Evolutionary conservation across 2,113 vertebrate species (phyloP).

Genomic region (Perognathus longimembris): DNA sequence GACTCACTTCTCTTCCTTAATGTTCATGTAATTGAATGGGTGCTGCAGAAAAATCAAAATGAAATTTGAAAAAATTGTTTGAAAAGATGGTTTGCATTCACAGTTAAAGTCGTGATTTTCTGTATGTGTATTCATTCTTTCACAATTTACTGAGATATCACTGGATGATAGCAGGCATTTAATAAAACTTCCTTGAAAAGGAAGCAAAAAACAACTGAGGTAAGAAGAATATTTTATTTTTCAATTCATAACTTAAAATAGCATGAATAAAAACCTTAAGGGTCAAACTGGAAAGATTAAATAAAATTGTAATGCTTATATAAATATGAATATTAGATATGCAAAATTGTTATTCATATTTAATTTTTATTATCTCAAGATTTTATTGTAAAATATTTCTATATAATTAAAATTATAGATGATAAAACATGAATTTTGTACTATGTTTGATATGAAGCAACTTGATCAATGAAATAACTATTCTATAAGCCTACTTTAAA

Average conservation of each 20-base stretch:
- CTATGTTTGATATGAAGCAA: not conserved
- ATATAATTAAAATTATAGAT: constrained; percentile 38
- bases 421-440: not conserved
- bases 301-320: not conserved
- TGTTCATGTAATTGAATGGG: not conserved
- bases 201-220: not conserved
- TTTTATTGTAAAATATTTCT: constrained; percentile 21
- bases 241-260: not conserved
- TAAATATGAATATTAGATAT: not conserved
- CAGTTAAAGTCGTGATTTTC: not conserved
- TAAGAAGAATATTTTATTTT: not conserved
- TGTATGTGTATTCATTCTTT: not conserved
- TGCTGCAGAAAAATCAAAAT: not conserved
- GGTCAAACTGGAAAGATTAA: not conserved
- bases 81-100: not conserved
- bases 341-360: not conserved
- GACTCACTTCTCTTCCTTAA: not conserved
- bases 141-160: too few relatives aligned
- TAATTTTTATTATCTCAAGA: constrained; percentile 7
- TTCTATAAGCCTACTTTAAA: constrained; percentile 32
- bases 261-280: not conserved
- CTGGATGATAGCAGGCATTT: not conserved
- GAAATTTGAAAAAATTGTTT: not conserved
- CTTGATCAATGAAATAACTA: constrained; percentile 50
- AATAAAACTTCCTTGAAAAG: not conserved